A percentile compares a stretch with the other conserved stretches of the same genome.
Conservation (phyloP, 1,140 invertebrate genomes). For the Calephelis virginiensis region DNA sequence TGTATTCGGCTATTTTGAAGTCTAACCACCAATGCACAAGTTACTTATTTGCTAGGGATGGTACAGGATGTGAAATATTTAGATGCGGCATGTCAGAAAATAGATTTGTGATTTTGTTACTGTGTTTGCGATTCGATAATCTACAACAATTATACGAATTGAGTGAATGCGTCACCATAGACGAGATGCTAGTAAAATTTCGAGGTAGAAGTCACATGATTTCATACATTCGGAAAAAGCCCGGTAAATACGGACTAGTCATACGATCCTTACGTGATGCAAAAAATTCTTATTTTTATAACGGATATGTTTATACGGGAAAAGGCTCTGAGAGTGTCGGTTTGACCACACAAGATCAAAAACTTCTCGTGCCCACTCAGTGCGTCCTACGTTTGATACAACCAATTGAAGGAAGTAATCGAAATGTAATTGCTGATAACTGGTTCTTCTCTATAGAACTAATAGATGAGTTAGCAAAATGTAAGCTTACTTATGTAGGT, state of each 20-base stretch:
- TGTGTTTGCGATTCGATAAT: no score
- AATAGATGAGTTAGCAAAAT: conserved; percentile 26
- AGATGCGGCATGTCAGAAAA: no score
- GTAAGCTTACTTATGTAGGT: conserved; percentile 44
- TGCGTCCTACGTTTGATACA: conserved; percentile 38
- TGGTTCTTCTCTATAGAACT: conserved; percentile 25
- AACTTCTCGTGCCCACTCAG: conserved; percentile 36
- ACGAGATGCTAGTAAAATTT: no score
- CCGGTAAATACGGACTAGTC: conserved; percentile 27
- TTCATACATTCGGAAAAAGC: conserved; percentile 35
- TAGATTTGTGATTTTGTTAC: no score
- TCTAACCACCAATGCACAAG: no score
- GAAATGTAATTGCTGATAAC: conserved; percentile 37
- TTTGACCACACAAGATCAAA: conserved; percentile 28
- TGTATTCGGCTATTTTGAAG: no score
- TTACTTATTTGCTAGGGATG: no score
- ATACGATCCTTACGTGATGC: conserved; percentile 29
- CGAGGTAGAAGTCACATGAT: conserved; percentile 34
- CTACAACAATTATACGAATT: no score
- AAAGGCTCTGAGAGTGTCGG: conserved; percentile 31
- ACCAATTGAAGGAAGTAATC: no score
- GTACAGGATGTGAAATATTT: no score
- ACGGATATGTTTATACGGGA: conserved; percentile 23
- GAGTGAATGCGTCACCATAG: no score
- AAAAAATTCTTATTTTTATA: conserved; percentile 33